Evolutionary conservation across 2,113 vertebrate genomes (phyloP).

Genomic region (Andinoacara biseriatus): DNA sequence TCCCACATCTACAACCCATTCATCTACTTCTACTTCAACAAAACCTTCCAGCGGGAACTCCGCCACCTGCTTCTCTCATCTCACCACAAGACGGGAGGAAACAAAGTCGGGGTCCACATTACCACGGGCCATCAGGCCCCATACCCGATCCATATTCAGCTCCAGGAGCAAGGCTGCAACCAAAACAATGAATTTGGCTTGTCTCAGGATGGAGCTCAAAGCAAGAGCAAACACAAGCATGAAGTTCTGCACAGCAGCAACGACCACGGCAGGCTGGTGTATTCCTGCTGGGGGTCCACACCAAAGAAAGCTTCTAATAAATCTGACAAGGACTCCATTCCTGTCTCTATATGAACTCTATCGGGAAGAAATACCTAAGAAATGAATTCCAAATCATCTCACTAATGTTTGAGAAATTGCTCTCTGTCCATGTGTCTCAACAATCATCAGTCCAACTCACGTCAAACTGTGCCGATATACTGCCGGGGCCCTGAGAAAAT

Average conservation of each 20-base stretch:
- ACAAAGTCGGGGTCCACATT: conserved; percentile 46
- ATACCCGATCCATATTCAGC: conserved; percentile 71
- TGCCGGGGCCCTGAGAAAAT: too few species aligned
- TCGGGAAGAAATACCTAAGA: not conserved
- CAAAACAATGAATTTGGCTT: not conserved
- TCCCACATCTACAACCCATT: conserved; percentile 81
- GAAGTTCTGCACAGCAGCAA: not conserved
- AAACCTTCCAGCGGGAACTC: conserved; percentile 69
- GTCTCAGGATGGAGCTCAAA: not conserved
- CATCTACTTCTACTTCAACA: conserved; percentile 82
- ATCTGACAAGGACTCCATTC: not conserved
- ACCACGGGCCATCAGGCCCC: not conserved
- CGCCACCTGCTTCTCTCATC: conserved; percentile 30
- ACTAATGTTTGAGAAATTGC: not conserved
- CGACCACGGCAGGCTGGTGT: not conserved
- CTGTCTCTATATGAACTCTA: conserved; percentile 39
- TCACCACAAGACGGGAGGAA: conserved; percentile 32
- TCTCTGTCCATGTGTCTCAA: not conserved
- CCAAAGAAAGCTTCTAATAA: not conserved
- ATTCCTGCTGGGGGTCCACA: conserved; percentile 59
- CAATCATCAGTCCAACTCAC: not conserved
- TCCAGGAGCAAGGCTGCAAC: conserved; percentile 48
- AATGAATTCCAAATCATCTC: not conserved
- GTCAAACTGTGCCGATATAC: not conserved
- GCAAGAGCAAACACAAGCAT: conserved; percentile 1